Evolutionary conservation across 2,113 vertebrate species (phyloP).

Genomic region (Tragelaphus strepsiceros): DNA sequence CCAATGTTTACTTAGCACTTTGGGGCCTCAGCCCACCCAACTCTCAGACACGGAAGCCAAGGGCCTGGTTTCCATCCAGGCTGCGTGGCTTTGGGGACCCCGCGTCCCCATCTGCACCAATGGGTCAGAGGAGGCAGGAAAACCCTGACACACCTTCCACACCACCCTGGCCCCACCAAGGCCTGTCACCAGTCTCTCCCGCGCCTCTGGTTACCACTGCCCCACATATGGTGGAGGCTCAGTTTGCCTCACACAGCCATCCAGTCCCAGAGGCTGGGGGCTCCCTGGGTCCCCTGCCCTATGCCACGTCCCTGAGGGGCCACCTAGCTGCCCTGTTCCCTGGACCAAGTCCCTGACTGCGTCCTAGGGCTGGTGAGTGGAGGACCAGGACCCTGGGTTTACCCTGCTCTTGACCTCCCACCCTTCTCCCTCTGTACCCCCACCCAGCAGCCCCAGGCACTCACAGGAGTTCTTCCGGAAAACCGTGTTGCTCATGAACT

Average conservation of each 20-base stretch:
- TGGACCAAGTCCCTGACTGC: too few species aligned
- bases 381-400: rapidly evolving
- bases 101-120: rapidly evolving
- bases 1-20: not conserved
- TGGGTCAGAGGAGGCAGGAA: not conserved
- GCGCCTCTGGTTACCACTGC: not conserved
- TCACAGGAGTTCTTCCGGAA: slow-evolving; percentile 98
- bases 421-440: too few species aligned
- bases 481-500: slow-evolving; percentile 96
- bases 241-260: not conserved
- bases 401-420: rapidly evolving
- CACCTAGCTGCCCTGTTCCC: not conserved
- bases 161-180: not conserved
- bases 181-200: not conserved
- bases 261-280: not conserved
- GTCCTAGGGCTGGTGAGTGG: rapidly evolving
- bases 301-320: rapidly evolving
- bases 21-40: not conserved
- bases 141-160: too few species aligned
- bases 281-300: not conserved
- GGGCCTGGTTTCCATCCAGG: not conserved
- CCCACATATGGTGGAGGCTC: not conserved
- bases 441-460: slow-evolving; percentile 48
- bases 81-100: not conserved
- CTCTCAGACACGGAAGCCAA: not conserved